These are phyloP conservation scores for Sclerodermus sp. DNA, from an alignment of 2,888 invertebrate species.

Conservation along the genomic window DNA sequence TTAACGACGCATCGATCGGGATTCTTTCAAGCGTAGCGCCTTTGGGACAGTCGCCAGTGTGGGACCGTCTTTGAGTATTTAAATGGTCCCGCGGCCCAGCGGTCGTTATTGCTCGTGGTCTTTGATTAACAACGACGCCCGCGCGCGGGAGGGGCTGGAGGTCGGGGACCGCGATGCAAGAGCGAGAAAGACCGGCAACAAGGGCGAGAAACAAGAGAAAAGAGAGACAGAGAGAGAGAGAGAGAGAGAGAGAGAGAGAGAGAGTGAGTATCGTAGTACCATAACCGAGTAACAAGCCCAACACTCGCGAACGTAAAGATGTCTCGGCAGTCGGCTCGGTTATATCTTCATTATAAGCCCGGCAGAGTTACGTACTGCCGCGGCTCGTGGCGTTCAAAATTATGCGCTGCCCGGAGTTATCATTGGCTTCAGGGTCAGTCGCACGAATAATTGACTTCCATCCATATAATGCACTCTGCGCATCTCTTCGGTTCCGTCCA, in stretches of 20 bases:
- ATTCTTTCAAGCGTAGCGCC: too few relatives aligned
- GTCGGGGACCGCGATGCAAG: constrained; percentile 1
- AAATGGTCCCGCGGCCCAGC: constrained; percentile 24
- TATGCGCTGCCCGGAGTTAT: constrained; percentile 51
- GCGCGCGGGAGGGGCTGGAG: constrained; percentile 11
- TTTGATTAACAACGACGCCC: constrained; percentile 49
- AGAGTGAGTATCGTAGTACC: constrained; percentile 13
- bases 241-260: constrained; percentile 4
- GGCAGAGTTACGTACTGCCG: constrained; percentile 52
- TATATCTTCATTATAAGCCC: constrained; percentile 55
- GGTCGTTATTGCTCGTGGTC: constrained; percentile 27
- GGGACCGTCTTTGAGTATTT: constrained; percentile 19
- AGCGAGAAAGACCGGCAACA: neutral
- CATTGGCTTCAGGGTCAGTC: constrained; percentile 47
- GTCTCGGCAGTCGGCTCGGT: constrained; percentile 51
- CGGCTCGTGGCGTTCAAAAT: constrained; percentile 42
- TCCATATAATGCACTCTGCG: constrained; percentile 34
- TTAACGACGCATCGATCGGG: too few relatives aligned
- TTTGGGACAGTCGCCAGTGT: too few relatives aligned
- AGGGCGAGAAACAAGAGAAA: neutral
- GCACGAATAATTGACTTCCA: constrained; percentile 50
- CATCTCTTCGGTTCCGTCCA: constrained; percentile 16
- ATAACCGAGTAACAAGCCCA: constrained; percentile 47
- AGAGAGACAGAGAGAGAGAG: constrained; percentile 1
- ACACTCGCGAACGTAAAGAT: constrained; percentile 50